Evolutionary conservation across 2,113 vertebrate species (phyloP).

Genomic region (Morphnarchus princeps): DNA sequence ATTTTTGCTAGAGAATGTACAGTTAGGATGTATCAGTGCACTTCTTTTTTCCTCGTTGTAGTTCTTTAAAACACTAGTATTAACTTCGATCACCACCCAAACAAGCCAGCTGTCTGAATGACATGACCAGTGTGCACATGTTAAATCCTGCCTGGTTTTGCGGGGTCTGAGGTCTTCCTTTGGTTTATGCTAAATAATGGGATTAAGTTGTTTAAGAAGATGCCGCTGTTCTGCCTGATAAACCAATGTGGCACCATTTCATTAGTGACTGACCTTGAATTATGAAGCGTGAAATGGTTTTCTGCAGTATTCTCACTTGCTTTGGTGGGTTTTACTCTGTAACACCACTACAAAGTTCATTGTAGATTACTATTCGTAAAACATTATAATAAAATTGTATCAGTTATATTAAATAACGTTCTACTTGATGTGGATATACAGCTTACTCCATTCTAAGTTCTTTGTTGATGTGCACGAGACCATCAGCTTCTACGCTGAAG

Average conservation of each 20-base stretch:
- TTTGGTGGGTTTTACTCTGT: background rate
- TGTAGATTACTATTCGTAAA: background rate
- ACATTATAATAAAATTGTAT: background rate
- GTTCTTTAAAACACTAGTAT: background rate
- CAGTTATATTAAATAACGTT: background rate
- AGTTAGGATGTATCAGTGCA: background rate
- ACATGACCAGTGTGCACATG: fast-evolving
- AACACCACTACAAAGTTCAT: background rate
- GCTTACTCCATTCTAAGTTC: background rate
- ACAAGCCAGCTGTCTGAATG: background rate
- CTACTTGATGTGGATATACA: background rate
- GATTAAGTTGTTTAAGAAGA: background rate
- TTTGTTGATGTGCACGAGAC: background rate
- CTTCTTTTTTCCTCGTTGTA: background rate
- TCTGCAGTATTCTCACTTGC: background rate
- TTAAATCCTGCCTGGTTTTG: background rate
- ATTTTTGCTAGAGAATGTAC: background rate
- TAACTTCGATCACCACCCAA: background rate
- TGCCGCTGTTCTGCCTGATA: background rate
- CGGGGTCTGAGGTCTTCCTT: background rate
- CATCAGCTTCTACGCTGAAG: background rate
- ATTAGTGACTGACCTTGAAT: background rate
- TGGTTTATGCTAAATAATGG: background rate
- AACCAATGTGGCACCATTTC: background rate
- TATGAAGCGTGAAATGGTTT: background rate